Conservation (phyloP, 2,888 invertebrate genomes). For the Tigriopus californicus region DNA sequence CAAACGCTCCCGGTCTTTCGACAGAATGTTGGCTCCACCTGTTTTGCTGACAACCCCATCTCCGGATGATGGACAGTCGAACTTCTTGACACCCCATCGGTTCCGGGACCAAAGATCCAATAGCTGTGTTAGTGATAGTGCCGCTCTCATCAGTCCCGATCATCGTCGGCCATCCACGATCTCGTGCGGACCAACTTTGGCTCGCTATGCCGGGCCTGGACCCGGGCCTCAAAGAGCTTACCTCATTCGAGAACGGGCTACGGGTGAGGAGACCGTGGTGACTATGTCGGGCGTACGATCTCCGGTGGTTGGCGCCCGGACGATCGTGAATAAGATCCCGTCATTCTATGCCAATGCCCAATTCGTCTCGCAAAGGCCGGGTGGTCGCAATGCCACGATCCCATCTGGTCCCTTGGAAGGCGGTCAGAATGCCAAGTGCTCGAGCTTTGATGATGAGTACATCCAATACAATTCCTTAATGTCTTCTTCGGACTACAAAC, state of each 20-base stretch:
- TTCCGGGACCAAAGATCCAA: background rate
- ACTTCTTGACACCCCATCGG: too few relatives aligned
- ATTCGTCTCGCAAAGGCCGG: too few relatives aligned
- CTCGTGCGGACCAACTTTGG: too few relatives aligned
- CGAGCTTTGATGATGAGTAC: background rate
- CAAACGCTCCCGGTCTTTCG: too few relatives aligned
- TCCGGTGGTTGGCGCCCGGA: background rate
- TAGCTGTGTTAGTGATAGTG: constrained; percentile 7
- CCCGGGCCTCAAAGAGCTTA: constrained; percentile 3
- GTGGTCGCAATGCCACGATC: too few relatives aligned
- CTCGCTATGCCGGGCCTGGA: too few relatives aligned
- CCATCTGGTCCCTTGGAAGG: too few relatives aligned
- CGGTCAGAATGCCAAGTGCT: too few relatives aligned
- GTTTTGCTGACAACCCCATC: too few relatives aligned
- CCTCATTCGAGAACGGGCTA: background rate
- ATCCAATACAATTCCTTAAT: constrained; percentile 5
- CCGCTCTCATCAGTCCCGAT: background rate
- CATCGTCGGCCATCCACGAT: background rate
- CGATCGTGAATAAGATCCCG: background rate
- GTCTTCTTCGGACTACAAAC: background rate
- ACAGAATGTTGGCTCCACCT: too few relatives aligned
- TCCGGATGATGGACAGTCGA: too few relatives aligned
- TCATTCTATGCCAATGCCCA: background rate
- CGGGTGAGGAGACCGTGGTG: constrained; percentile 2
- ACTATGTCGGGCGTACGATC: background rate